Evolutionary conservation across 2,797 vertebrate species (phyloP).

Genomic region (Rhinoraja longicauda): DNA sequence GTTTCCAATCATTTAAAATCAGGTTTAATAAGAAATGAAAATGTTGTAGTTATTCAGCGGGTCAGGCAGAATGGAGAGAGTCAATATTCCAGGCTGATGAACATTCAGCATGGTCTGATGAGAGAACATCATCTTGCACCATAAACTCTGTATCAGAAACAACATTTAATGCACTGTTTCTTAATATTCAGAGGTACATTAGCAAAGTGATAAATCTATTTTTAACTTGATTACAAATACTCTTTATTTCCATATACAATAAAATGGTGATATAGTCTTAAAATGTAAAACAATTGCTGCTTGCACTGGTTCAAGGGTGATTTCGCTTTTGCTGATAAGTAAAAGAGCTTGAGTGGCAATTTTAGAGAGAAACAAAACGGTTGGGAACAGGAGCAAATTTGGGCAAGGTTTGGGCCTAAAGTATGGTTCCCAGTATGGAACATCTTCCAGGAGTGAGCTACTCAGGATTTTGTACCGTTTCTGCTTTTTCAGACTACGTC

Average conservation of each 20-base stretch:
- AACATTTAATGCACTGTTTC: no score
- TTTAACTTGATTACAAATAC: not conserved
- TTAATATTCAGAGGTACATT: no score
- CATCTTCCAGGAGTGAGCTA: no score
- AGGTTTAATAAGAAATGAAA: not conserved
- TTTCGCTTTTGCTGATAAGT: not conserved
- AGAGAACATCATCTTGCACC: no score
- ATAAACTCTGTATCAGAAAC: no score
- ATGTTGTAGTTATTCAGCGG: no score
- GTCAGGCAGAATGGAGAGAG: no score
- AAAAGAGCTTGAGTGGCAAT: not conserved
- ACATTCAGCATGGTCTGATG: no score
- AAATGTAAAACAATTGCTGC: not conserved
- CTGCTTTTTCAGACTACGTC: not conserved
- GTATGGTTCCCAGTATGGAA: no score
- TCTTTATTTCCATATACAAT: not conserved
- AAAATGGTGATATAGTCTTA: not conserved
- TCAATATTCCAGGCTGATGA: no score
- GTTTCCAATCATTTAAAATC: not conserved
- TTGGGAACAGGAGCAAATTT: not conserved
- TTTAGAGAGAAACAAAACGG: not conserved
- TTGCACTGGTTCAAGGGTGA: not conserved
- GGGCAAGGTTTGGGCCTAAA: not conserved
- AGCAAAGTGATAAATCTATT: not conserved
- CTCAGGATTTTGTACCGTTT: not conserved